These are phyloP conservation scores for Limnothrissa miodon DNA, from an alignment of 2,113 vertebrate genomes.

Conservation along the genomic window DNA sequence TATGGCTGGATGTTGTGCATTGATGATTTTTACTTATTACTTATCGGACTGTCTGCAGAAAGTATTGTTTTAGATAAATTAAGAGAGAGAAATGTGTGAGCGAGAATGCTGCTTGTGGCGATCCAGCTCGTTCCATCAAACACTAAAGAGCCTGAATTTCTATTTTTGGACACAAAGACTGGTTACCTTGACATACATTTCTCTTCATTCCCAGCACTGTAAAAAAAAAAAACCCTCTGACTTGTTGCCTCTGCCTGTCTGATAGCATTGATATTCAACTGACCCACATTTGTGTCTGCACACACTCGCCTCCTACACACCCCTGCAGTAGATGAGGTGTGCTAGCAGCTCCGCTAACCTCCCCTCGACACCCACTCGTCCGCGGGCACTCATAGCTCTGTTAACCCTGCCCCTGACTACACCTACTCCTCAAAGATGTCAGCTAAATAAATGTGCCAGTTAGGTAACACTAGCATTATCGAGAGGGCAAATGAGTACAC, in stretches of 20 bases:
- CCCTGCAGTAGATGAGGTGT: neutral
- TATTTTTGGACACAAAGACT: neutral
- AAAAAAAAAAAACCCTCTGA: neutral
- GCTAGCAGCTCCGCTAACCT: too few species aligned
- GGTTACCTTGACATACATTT: slow-evolving; percentile 18
- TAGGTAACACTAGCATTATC: neutral
- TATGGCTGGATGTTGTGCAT: neutral
- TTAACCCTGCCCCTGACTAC: neutral
- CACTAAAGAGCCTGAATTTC: neutral
- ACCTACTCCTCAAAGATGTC: neutral
- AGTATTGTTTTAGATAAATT: neutral
- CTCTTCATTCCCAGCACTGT: neutral
- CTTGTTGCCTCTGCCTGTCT: slow-evolving; percentile 15
- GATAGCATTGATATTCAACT: neutral
- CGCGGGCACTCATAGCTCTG: neutral
- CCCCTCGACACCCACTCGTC: too few species aligned
- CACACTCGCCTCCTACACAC: neutral
- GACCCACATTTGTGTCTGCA: slow-evolving; percentile 9
- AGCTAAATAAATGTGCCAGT: neutral
- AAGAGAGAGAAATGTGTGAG: neutral
- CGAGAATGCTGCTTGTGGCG: neutral
- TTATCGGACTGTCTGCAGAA: too few species aligned
- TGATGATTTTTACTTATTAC: too few species aligned
- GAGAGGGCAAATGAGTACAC: neutral
- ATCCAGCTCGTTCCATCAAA: neutral